These are phyloP conservation scores for Dinoponera quadriceps DNA, from an alignment of 1,140 invertebrate genomes.

Conservation along the genomic window DNA sequence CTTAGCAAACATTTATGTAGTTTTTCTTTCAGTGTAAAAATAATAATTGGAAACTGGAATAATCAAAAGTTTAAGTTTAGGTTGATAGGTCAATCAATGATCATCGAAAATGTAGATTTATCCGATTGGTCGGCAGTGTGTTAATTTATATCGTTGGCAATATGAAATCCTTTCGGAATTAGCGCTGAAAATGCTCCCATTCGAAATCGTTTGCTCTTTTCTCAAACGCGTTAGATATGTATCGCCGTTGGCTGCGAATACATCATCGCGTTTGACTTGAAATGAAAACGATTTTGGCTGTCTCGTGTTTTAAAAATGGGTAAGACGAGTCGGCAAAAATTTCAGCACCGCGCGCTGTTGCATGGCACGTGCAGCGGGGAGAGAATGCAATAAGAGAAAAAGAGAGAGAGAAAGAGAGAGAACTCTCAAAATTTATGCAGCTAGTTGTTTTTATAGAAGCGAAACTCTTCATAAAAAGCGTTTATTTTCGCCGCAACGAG, in stretches of 20 bases:
- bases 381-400: too few species aligned
- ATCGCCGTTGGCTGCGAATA: not conserved
- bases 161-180: too few species aligned
- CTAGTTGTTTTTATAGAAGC: conserved; percentile 18
- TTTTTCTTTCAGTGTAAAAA: too few species aligned
- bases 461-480: conserved; percentile 13
- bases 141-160: too few species aligned
- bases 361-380: not conserved
- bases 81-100: too few species aligned
- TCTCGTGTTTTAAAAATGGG: not conserved
- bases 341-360: not conserved
- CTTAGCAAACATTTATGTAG: too few species aligned
- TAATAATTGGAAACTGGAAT: too few species aligned
- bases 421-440: conserved; percentile 21
- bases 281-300: not conserved
- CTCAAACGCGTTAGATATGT: not conserved
- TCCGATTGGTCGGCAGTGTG: too few species aligned
- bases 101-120: too few species aligned
- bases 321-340: not conserved
- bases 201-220: too few species aligned
- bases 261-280: not conserved
- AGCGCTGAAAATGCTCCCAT: too few species aligned
- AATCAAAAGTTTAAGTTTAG: too few species aligned
- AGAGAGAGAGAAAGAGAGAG: not conserved
- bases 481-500: conserved; percentile 10